Evolutionary conservation across 2,797 vertebrate genomes (phyloP).

Genomic region (Smutsia gigantea): DNA sequence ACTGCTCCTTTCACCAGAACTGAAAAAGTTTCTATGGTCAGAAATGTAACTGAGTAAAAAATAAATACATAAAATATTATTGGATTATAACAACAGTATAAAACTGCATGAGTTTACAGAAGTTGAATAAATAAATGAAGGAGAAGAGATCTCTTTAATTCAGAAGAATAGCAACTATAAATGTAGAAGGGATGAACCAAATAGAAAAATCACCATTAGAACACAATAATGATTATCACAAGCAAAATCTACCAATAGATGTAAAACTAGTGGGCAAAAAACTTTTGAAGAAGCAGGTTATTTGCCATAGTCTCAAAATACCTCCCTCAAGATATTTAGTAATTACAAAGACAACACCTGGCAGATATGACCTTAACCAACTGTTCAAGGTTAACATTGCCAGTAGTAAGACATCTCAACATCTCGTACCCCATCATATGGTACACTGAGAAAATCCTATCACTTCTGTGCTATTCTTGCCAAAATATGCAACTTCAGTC

Average conservation of each 20-base stretch:
- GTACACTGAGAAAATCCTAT: neutral
- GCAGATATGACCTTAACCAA: neutral
- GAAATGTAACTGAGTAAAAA: neutral
- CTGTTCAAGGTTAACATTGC: neutral
- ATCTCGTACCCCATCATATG: neutral
- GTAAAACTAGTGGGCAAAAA: neutral
- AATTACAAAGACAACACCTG: neutral
- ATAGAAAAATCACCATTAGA: neutral
- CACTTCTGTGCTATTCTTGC: neutral
- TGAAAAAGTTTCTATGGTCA: neutral
- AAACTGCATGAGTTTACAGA: neutral
- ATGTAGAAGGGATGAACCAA: neutral
- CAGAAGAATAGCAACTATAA: neutral
- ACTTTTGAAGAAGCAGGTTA: neutral
- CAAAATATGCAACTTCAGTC: neutral
- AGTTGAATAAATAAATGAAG: constrained; percentile 10
- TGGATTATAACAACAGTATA: neutral
- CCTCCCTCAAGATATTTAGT: neutral
- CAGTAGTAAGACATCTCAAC: neutral
- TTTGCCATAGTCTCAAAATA: neutral
- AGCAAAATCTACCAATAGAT: constrained; percentile 2
- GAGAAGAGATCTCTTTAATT: neutral
- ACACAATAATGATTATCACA: neutral
- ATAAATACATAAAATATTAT: neutral
- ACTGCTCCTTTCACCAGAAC: no score